phyloP scores from a whole-genome alignment of 2,888 invertebrate genomes.

The Megastigmus dorsalis region DNA sequence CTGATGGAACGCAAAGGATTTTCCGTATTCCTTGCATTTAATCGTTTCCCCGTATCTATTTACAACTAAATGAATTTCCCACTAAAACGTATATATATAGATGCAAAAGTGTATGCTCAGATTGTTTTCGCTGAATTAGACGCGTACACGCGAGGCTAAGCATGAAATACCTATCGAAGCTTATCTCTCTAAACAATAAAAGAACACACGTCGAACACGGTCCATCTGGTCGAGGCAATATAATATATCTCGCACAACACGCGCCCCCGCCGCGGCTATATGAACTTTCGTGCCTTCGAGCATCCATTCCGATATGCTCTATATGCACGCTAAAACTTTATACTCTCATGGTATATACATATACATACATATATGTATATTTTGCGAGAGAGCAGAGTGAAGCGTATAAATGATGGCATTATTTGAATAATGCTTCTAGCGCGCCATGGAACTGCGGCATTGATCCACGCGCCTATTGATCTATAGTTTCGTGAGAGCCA shows the following conservation, averaged over 20 bases:
- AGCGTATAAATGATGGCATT: conserved; percentile 53
- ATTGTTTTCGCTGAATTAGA: no score
- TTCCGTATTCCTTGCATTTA: no score
- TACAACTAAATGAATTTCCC: no score
- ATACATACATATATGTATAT: neutral
- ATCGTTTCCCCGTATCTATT: no score
- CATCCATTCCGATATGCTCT: no score
- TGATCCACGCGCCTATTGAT: conserved; percentile 49
- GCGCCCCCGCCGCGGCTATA: neutral
- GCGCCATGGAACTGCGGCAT: conserved; percentile 50
- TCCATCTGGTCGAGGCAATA: neutral
- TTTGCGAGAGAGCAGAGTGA: neutral
- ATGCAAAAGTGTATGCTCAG: no score
- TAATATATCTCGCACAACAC: neutral
- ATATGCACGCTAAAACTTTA: neutral
- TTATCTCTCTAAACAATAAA: neutral
- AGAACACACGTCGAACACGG: neutral
- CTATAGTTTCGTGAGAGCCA: neutral
- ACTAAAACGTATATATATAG: no score
- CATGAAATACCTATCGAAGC: neutral
- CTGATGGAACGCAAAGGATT: no score
- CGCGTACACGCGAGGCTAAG: neutral
- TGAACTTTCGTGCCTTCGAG: neutral
- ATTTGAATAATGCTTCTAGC: conserved; percentile 55
- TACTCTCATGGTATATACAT: no score